Evolutionary conservation across 2,888 invertebrate genomes (phyloP).

Genomic region (Tryphoninae sp.): DNA sequence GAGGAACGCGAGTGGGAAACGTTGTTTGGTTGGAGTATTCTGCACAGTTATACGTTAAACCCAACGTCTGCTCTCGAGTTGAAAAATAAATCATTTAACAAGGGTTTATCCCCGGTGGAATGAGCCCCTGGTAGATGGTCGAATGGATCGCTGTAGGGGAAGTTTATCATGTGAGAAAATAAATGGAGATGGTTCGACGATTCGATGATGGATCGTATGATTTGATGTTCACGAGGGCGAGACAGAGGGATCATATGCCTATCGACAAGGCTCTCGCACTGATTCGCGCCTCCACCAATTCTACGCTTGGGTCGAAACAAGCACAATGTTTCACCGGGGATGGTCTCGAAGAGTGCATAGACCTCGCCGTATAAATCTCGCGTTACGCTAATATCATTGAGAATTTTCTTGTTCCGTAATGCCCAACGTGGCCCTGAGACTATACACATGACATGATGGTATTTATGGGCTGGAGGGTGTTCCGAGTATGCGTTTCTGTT

Average conservation of each 20-base stretch:
- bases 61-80: not conserved
- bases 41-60: not conserved
- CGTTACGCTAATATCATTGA: constrained; percentile 68
- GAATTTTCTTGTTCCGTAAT: constrained; percentile 60
- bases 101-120: constrained; percentile 44
- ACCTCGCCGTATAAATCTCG: constrained; percentile 64
- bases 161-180: constrained; percentile 28
- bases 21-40: constrained; percentile 10
- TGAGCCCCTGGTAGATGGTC: constrained; percentile 18
- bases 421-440: constrained; percentile 33
- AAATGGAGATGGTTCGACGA: not conserved
- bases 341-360: constrained; percentile 39
- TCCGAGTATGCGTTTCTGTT: constrained; percentile 21
- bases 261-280: constrained; percentile 25
- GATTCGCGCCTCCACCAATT: constrained; percentile 29
- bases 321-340: constrained; percentile 52
- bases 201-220: not conserved
- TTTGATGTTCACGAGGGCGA: constrained; percentile 1
- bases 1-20: constrained; percentile 38
- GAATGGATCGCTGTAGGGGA: constrained; percentile 17
- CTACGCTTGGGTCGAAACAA: constrained; percentile 38
- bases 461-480: constrained; percentile 54
- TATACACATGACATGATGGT: constrained; percentile 38
- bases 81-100: constrained; percentile 45
- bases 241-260: constrained; percentile 13